Base-by-base conservation (phyloP, 2,113 vertebrate species). In the Willisornis vidua region DNA sequence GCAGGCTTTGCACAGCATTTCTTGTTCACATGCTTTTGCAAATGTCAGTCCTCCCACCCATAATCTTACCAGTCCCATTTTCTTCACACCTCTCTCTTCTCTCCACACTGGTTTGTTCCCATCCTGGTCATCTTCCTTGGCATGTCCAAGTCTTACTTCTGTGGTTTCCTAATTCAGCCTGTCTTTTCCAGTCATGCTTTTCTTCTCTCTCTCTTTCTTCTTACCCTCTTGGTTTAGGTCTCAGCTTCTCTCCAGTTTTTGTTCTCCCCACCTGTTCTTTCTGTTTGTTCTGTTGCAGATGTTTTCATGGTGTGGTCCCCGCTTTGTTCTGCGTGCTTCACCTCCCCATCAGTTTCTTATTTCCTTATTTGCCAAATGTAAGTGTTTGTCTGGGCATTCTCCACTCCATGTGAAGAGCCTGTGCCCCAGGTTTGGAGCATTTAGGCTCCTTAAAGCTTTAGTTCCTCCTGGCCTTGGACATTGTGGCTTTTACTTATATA, bases 221-320 rank as follows among this genome's bases (percentile, higher is more conserved):
- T 72, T 68, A 29, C 2, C 7, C 12, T 15, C 5, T 26, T 12
- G 16, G 12, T 85, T 68, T 49, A 45, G 10, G 28, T 37, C 19
- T 24, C 39, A 18, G 25, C 11, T 66, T 90, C 35, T 55, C 25
- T 87, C 6, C 10, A 14, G 18, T 91, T 83, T 86, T 39, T 10
- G 9, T 37, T 63, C 35, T 86, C 22, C 3, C 12, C 24, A 29
- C 31, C 9, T 63, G 20, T 13, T 55, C 16, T 48, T 80, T 45
- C 13, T 70, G 16, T 3, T 37, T 92, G 57, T 65, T 14, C 46
- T 65, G 3, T 48, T 37, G 7, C 10, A 19, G 18, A 25, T 67
- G 17, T 63, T 88, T 78, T 48, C 39, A 26, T 9, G 77, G 14
- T 0, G 0, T 14, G 10, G 14, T 73, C 43, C 39, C 59, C 5